Percentiles rank a stretch among this genome's conserved stretches.
Conservation (phyloP, 2,888 invertebrate genomes). For the Homarus gammarus region DNA sequence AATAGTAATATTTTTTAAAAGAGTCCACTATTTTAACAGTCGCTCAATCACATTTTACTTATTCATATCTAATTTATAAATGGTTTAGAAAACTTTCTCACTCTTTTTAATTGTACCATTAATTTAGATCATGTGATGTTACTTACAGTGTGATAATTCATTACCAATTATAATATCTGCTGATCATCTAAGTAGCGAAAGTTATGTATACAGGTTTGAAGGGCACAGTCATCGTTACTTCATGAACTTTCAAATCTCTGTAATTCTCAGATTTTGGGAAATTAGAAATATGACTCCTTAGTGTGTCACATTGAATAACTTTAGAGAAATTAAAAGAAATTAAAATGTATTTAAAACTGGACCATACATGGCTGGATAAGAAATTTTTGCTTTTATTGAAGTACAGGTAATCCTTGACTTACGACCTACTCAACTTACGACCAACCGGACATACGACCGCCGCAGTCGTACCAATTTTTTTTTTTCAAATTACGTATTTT, state of each 20-base stretch:
- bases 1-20: not conserved
- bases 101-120: not conserved
- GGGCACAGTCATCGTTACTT: no score
- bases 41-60: not conserved
- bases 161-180: not conserved
- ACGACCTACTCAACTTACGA: no score
- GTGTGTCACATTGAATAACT: no score
- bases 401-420: no score
- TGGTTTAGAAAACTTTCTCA: not conserved
- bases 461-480: no score
- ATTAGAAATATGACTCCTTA: no score
- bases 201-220: not conserved
- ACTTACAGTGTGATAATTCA: not conserved
- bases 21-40: not conserved
- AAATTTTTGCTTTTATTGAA: not conserved
- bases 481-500: no score
- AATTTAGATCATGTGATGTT: not conserved
- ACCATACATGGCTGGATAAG: not conserved
- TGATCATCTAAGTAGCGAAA: not conserved
- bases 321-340: no score
- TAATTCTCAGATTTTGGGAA: no score
- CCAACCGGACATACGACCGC: no score
- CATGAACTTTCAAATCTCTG: no score
- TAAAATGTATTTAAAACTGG: not conserved
- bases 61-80: not conserved